A percentile compares a stretch with the other conserved stretches of the same genome.
These are phyloP conservation scores for Alcis repandata DNA, from an alignment of 2,888 invertebrate genomes.

Conservation along the genomic window DNA sequence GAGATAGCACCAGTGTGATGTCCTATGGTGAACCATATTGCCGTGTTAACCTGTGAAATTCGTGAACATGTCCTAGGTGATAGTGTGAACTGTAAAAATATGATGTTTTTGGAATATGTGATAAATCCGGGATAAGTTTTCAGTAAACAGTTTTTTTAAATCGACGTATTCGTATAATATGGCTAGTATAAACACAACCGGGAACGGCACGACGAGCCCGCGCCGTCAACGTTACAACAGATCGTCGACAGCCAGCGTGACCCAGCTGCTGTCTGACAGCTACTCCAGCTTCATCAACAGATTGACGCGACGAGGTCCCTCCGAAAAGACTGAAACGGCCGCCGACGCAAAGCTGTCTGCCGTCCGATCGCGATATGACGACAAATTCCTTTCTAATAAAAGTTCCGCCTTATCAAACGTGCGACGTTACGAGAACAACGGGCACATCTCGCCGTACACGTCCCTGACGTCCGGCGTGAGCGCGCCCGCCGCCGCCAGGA, in stretches of 20 bases:
- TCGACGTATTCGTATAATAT: slow-evolving; percentile 56
- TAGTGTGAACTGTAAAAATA: slow-evolving; percentile 63
- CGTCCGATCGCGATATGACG: slow-evolving; percentile 75
- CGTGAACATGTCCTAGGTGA: slow-evolving; percentile 49
- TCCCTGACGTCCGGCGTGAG: slow-evolving; percentile 67
- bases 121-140: slow-evolving; percentile 73
- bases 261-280: slow-evolving; percentile 94
- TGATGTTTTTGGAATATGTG: slow-evolving; percentile 72
- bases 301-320: slow-evolving; percentile 92
- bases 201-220: slow-evolving; percentile 78
- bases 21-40: slow-evolving; percentile 65
- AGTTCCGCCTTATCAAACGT: slow-evolving; percentile 73
- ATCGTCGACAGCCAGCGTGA: slow-evolving; percentile 92
- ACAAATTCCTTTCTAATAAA: slow-evolving; percentile 73
- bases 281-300: slow-evolving; percentile 94
- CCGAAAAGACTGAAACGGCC: slow-evolving; percentile 87
- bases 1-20: slow-evolving; percentile 76
- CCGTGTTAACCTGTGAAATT: slow-evolving; percentile 52
- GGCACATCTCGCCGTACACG: slow-evolving; percentile 76
- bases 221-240: slow-evolving; percentile 91
- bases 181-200: slow-evolving; percentile 74
- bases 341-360: slow-evolving; percentile 69
- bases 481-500: slow-evolving; percentile 59
- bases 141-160: slow-evolving; percentile 46
- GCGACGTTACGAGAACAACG: slow-evolving; percentile 79